Base-by-base conservation (phyloP, 2,888 invertebrate genomes). In the Andrena chrysosceles region DNA sequence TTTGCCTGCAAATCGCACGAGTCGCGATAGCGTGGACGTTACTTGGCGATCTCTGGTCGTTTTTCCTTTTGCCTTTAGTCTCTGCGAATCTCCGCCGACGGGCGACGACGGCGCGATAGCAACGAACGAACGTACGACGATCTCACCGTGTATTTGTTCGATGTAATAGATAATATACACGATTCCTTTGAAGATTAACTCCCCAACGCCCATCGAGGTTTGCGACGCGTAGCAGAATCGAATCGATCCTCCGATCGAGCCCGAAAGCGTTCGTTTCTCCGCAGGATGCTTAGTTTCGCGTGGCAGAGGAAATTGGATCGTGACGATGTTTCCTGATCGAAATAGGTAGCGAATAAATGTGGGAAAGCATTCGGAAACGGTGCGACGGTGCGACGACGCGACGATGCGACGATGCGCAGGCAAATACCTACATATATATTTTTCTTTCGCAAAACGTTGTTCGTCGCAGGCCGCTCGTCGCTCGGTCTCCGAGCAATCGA, bases 401-500 rank as follows among this genome's bases (percentile, higher is more conserved):
- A 10, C 69, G 52, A 33, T 2, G 52, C 64, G 64, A 52, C 68
- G 59, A 60, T 42, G 29, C 62, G 13, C 70, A 54, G 62, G 33
- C 23, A 67, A 70, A 60, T 76, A 1, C 42, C 42, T 16, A 81
- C 86, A 84, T 86, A 81, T 86, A 84, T 86, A 86, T 86, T 86
- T 86, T 86, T 86, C 68, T 81, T 79, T 66, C 48, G 76, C 29
- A 66, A 64, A 59, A 29, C 31, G 52, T 67, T 49, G 31, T 1
- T 52, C 13, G 52, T 52, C 52, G 48, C 48, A 8, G 48, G 13
- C 49, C 70, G 79, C 66, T 69, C 64, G 80, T 77, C 69, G 64
- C 75, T 60, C 60, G 66, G 42, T 71, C 70, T 77, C 64, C 66
- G 73, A 69, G 13, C 29, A 59, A 4, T 54, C 31, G 26, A 42